Base-by-base conservation (phyloP, 2,113 vertebrate genomes). In the Ptilonorhynchus violaceus region DNA sequence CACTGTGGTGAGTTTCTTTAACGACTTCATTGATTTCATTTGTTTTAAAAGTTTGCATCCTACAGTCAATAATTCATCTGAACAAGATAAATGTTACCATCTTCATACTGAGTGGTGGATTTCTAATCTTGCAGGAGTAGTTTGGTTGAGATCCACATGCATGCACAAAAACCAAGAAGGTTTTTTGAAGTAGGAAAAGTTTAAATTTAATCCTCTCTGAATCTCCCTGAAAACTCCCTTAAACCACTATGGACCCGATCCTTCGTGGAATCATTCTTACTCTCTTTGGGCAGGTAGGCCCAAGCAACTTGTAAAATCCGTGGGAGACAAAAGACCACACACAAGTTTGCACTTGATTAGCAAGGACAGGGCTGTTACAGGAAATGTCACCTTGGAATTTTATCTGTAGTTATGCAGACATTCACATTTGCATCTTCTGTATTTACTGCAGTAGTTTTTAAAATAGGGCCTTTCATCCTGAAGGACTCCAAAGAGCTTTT, bases 1-100 rank as follows among this genome's bases (percentile, higher is more conserved):
- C 77, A 35, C 83, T 95, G 49, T 42, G 97, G 97, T 97, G 92
- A 97, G 97, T 97, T 94, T 91, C 64, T 91, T 97, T 82, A 60
- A 84, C 78, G 42, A 64, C 58, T 92, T 95, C 24, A 9, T 96
- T 92, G 56, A 87, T 95, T 75, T 75, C 0, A n/a, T 82, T 82
- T 93, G 17, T 82, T 94, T 67, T 83, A 55, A 66, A 89, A 73
- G 37, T 62, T 85, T 94, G 33, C 30, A 59, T 93, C 63, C 41
- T 90, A 37, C 35, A n/a, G 55, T 72, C 60, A 80, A 0, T 82
- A 86, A 41, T 46, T 91, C 16, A 41, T 81, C 42, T 75, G 55
- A 95, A 59, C 50, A 63, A 42, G 63, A 42, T 31, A n/a, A 69
- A 28, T 39, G 33, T 63, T 63, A 17, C 59, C 64, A 60, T 87